Conservation (phyloP, 2,888 invertebrate genomes). For the Dicycla oo region DNA sequence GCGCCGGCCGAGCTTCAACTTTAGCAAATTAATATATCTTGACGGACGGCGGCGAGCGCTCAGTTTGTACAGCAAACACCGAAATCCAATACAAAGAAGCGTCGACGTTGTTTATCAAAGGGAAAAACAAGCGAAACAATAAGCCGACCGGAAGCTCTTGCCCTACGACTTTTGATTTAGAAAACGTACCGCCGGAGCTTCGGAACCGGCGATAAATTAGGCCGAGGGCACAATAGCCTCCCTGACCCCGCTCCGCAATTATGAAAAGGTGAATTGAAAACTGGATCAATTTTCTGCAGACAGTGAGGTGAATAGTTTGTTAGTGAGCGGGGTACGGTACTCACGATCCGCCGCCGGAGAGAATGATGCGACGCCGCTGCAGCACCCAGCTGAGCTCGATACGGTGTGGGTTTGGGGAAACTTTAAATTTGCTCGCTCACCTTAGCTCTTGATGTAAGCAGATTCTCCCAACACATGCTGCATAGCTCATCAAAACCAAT, state of each 20-base stretch:
- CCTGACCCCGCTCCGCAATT: constrained; percentile 70
- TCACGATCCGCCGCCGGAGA: background rate
- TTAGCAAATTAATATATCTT: constrained; percentile 62
- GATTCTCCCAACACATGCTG: background rate
- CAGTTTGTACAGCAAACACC: constrained; percentile 62
- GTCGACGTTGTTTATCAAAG: constrained; percentile 78
- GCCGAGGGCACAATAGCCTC: constrained; percentile 67
- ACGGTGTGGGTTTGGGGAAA: background rate
- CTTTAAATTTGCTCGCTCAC: constrained; percentile 19
- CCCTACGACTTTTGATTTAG: constrained; percentile 68
- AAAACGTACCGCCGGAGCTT: constrained; percentile 58
- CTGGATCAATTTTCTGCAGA: constrained; percentile 66
- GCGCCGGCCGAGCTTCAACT: constrained; percentile 30
- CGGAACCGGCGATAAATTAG: constrained; percentile 66
- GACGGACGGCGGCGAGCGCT: constrained; percentile 39
- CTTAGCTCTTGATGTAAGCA: background rate
- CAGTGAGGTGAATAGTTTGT: constrained; percentile 35
- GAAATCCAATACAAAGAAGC: constrained; percentile 80
- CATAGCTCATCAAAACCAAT: constrained; percentile 24
- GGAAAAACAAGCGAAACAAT: constrained; percentile 76
- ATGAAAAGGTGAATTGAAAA: constrained; percentile 71
- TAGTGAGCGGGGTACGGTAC: constrained; percentile 10
- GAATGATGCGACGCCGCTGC: background rate
- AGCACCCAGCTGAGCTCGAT: background rate
- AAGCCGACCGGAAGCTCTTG: constrained; percentile 71